A percentile compares a stretch with the other conserved stretches of the same genome.
phyloP scores from a whole-genome alignment of 2,113 vertebrate species.

The Colossoma macropomum region DNA sequence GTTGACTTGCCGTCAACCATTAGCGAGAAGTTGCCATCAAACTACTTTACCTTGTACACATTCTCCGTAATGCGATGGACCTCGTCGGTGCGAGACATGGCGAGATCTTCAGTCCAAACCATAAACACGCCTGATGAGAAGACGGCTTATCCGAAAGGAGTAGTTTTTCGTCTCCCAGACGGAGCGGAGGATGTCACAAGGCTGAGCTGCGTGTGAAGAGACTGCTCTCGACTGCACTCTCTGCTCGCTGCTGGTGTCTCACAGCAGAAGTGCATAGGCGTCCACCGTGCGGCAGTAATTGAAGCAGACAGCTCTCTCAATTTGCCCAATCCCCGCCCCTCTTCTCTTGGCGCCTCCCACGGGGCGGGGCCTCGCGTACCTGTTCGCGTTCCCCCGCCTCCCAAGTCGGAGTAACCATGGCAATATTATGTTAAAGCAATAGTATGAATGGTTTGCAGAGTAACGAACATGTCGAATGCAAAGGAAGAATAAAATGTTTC shows the following conservation, averaged over 20 bases:
- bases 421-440: background rate
- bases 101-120: constrained; percentile 81
- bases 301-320: constrained; percentile 54
- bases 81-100: constrained; percentile 95
- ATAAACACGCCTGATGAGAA: constrained; percentile 71
- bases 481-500: background rate
- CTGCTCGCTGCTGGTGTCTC: background rate
- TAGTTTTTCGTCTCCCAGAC: background rate
- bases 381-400: constrained; percentile 3
- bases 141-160: constrained; percentile 49
- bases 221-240: constrained; percentile 59
- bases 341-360: background rate
- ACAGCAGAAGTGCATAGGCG: constrained; percentile 5
- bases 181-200: background rate
- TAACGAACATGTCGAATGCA: background rate
- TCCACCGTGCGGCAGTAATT: constrained; percentile 59
- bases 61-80: constrained; percentile 95
- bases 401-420: background rate
- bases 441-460: background rate
- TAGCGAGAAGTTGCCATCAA: constrained; percentile 54
- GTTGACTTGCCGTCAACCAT: background rate
- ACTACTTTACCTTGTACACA: constrained; percentile 91
- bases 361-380: constrained; percentile 24
- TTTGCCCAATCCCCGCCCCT: constrained; percentile 50
- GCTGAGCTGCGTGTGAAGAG: constrained; percentile 24